These are phyloP conservation scores for Eutolmus rufibarbis DNA, from an alignment of 2,888 invertebrate species.

Conservation along the genomic window DNA sequence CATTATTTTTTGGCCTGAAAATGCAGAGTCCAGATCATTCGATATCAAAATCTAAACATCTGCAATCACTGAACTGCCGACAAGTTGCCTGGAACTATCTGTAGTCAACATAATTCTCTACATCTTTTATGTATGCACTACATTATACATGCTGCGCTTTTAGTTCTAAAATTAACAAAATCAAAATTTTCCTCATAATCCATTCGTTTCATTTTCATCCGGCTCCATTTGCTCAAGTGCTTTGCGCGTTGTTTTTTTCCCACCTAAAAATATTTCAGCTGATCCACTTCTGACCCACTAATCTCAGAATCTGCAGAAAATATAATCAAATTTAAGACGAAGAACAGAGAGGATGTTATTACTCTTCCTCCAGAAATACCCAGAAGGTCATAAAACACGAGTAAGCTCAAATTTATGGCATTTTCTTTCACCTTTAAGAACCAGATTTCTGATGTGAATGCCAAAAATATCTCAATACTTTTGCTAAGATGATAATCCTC, in stretches of 20 bases:
- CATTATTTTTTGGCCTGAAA: too few relatives aligned
- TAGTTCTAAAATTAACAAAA: neutral
- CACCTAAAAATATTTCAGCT: neutral
- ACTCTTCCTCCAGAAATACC: neutral
- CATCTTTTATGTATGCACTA: neutral
- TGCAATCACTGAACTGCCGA: neutral
- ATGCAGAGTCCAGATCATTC: too few relatives aligned
- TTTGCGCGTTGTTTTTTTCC: neutral
- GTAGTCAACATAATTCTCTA: neutral
- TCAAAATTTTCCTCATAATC: neutral
- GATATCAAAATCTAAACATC: neutral
- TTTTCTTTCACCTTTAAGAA: neutral
- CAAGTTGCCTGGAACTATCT: neutral
- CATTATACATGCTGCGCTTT: neutral
- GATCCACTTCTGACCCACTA: neutral
- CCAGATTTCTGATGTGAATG: neutral
- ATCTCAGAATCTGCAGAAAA: neutral
- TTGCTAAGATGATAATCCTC: neutral
- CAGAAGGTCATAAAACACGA: neutral
- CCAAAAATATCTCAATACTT: neutral
- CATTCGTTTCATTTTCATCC: neutral
- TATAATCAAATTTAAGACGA: neutral
- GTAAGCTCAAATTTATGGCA: neutral
- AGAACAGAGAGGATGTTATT: neutral
- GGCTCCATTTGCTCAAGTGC: neutral